Base-by-base conservation (phyloP, 1,140 invertebrate genomes). In the Danaus plexippus region DNA sequence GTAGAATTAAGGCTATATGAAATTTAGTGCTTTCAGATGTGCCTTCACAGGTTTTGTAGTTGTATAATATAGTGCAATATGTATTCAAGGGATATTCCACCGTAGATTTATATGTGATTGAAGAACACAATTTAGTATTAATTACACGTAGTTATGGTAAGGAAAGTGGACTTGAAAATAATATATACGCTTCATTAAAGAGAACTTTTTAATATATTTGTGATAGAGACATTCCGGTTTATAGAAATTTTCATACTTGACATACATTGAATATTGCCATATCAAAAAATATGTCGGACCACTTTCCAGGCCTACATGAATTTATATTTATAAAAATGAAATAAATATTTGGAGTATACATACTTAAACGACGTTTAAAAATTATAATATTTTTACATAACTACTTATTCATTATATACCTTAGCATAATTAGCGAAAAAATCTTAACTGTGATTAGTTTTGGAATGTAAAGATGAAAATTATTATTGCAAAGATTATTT, bases 21-120 rank as follows among this genome's bases (percentile, higher is more conserved):
- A 57, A 61, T 48, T 58, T 69, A 75, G 75, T 73, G 73, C 76
- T 79, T 80, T 75, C 57, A 53, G 63, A 76, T 66, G 80, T 79
- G 77, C 76, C 80, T 80, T 76, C 61, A 59, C 48, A 63, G 58
- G 67, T 76, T 72, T 57, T 47, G 22, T 71, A 71, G 63, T 32
- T 64, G 41, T 64, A 50, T 50, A 41, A 55, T 59, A 59, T 72
- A 75, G 76, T 81, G 75, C 76, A 79, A 81, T 81, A 75, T 59
- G 49, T 62, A 61, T 61, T 58, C 55, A 54, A 65, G 64, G 57
- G 57, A 66, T 56, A 51, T 63, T 63, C 66, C 63, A 67, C 58
- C 59, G 55, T 57, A 64, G 56, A 57, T 43, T 52, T 57, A 61
- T 51, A 47, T 59, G 49, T 60, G 57, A 55, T 60, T 53, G 52